Percentiles rank a stretch among this genome's conserved stretches.
phyloP scores from a whole-genome alignment of 2,113 vertebrate genomes.

The Leuciscus idus region DNA sequence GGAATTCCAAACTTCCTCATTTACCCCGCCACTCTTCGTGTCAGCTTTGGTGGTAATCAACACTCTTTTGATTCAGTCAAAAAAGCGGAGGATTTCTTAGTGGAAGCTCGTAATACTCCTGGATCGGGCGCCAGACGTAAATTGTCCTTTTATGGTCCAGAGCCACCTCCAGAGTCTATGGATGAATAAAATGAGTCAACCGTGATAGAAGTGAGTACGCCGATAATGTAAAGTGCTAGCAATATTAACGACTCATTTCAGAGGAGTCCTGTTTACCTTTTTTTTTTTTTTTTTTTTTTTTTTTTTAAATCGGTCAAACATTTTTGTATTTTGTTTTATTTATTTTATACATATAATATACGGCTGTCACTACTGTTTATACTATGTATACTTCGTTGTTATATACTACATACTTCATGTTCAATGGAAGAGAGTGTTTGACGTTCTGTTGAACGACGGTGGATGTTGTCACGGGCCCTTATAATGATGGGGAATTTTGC shows the following conservation, averaged over 20 bases:
- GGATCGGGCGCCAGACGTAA: background rate
- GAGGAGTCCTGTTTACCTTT: too few species aligned
- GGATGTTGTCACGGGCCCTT: background rate
- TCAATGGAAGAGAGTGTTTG: background rate
- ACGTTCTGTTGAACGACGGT: background rate
- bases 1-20: background rate
- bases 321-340: background rate
- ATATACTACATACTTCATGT: background rate
- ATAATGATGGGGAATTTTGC: background rate
- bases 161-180: background rate
- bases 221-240: background rate
- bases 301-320: too few species aligned
- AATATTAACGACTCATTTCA: background rate
- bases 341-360: background rate
- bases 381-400: background rate
- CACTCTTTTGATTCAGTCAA: background rate
- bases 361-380: background rate
- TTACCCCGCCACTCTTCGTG: background rate
- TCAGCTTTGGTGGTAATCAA: background rate
- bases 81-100: background rate
- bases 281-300: too few species aligned
- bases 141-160: background rate
- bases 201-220: background rate
- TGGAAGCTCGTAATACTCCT: background rate
- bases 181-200: background rate